Evolutionary conservation across 2,113 vertebrate genomes (phyloP).

Genomic region (Lagenorhynchus albirostris): DNA sequence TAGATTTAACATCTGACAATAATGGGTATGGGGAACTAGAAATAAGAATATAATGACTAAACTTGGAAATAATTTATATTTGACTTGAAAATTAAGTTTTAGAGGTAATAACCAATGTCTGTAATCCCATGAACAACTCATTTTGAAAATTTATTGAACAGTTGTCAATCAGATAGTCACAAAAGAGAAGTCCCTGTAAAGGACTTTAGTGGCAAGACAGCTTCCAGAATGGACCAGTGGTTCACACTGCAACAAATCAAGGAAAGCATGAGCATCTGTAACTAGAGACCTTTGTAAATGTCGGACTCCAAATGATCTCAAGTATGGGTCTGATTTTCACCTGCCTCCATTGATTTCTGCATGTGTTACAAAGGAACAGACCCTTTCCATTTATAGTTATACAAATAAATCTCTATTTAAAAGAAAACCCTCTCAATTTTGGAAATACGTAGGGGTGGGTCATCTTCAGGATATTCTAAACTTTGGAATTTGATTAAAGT

Average conservation of each 20-base stretch:
- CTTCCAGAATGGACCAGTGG: neutral
- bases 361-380: neutral
- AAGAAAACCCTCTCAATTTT: neutral
- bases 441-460: neutral
- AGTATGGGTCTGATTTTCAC: neutral
- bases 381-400: neutral
- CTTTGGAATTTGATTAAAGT: conserved; percentile 1
- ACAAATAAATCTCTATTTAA: neutral
- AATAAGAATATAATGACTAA: neutral
- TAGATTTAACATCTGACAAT: neutral
- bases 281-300: neutral
- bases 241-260: neutral
- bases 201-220: neutral
- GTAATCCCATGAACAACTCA: neutral
- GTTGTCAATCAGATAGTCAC: neutral
- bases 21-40: neutral
- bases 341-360: neutral
- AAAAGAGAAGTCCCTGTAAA: neutral
- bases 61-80: conserved; percentile 4
- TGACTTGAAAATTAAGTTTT: neutral
- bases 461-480: neutral
- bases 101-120: neutral
- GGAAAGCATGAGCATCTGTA: neutral
- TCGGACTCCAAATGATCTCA: neutral
- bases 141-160: neutral